These are phyloP conservation scores for Serinus canaria DNA, from an alignment of 2,113 vertebrate genomes.

Conservation along the genomic window DNA sequence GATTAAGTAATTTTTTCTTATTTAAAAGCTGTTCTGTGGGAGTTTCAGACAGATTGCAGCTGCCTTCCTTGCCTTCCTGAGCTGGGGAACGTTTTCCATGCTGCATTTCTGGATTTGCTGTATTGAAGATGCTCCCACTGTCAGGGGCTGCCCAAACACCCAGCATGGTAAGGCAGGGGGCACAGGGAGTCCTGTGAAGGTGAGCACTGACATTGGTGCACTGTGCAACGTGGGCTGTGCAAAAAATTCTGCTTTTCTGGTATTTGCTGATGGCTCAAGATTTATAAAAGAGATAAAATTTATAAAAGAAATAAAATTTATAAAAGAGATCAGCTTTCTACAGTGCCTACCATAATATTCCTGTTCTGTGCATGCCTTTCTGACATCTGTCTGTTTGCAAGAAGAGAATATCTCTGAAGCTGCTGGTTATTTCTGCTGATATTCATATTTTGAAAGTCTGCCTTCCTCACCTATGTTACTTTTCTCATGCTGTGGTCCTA, in stretches of 20 bases:
- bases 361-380: not conserved
- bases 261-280: not conserved
- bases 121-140: too few relatives aligned
- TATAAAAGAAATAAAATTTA: not conserved
- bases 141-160: not conserved
- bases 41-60: not conserved
- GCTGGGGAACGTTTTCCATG: rapidly evolving
- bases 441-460: not conserved
- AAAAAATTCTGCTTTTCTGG: not conserved
- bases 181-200: not conserved
- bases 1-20: not conserved
- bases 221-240: too few relatives aligned
- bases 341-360: not conserved
- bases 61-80: not conserved
- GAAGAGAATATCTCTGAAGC: not conserved
- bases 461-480: not conserved
- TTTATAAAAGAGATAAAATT: not conserved
- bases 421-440: not conserved
- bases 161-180: not conserved
- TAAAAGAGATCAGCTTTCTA: not conserved
- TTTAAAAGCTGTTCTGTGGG: not conserved
- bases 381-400: not conserved
- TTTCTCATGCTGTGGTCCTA: not conserved
- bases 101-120: not conserved
- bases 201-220: not conserved